phyloP scores from a whole-genome alignment of 1,140 invertebrate genomes.

The Rhyzopertha dominica region DNA sequence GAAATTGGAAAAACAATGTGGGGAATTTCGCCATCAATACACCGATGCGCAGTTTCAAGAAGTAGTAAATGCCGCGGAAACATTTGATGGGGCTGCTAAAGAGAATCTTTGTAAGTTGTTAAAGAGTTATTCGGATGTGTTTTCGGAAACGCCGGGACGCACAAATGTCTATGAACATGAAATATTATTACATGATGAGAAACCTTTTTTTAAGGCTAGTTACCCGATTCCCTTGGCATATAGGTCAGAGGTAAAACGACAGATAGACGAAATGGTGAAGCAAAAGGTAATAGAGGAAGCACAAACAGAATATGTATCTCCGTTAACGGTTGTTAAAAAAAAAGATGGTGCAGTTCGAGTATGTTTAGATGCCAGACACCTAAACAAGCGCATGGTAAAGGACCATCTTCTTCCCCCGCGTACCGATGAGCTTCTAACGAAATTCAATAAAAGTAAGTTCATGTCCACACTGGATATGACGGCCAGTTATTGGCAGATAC shows the following conservation, averaged over 20 bases:
- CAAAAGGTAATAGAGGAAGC: not conserved
- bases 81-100: not conserved
- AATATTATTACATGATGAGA: conserved; percentile 2
- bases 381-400: not conserved
- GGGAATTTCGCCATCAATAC: too few species aligned
- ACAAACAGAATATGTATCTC: not conserved
- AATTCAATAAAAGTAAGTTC: conserved; percentile 5
- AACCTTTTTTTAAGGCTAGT: not conserved
- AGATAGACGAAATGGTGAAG: conserved; percentile 1
- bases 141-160: not conserved
- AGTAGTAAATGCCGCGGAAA: not conserved
- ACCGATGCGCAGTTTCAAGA: too few species aligned
- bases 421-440: conserved; percentile 1
- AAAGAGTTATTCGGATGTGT: not conserved
- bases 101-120: not conserved
- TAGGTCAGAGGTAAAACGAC: not conserved
- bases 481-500: conserved; percentile 14
- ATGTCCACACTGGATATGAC: conserved; percentile 7
- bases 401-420: not conserved
- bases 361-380: not conserved
- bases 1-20: too few species aligned
- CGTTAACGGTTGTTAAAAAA: conserved; percentile 1
- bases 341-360: conserved; percentile 18
- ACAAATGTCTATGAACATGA: not conserved
- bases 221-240: conserved; percentile 8